Percentiles rank a stretch among this genome's conserved stretches.
Conservation (phyloP, 2,797 vertebrate genomes). For the Delichon dasypus region DNA sequence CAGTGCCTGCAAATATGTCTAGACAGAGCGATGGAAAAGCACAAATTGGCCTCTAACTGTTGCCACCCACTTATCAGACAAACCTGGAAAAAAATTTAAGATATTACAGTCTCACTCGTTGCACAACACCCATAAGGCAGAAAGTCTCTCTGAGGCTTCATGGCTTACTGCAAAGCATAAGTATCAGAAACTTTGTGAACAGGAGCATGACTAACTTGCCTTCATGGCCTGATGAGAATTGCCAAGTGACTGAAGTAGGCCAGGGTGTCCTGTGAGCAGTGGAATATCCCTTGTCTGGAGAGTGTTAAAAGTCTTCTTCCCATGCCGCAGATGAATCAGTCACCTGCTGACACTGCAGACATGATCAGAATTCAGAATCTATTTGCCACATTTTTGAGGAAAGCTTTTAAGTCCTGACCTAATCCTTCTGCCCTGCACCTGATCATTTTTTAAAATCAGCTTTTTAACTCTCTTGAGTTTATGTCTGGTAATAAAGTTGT, state of each 20-base stretch:
- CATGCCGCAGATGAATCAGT: conserved; percentile 28
- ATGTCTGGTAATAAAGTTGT: not conserved
- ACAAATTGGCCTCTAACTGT: conserved; percentile 37
- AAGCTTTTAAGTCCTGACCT: conserved; percentile 37
- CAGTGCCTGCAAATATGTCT: conserved; percentile 42
- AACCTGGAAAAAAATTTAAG: conserved; percentile 51
- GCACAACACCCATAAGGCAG: not conserved
- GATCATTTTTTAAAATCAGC: not conserved
- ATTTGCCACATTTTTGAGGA: conserved; percentile 28
- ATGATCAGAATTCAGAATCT: not conserved
- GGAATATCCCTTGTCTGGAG: not conserved
- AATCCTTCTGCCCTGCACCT: not conserved
- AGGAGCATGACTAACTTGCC: not conserved
- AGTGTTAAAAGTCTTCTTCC: conserved; percentile 15
- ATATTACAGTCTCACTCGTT: not conserved
- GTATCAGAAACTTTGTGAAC: not conserved
- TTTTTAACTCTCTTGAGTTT: not conserved
- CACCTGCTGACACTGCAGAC: not conserved
- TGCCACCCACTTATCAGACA: conserved; percentile 47
- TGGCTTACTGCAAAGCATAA: not conserved
- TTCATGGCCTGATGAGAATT: conserved; percentile 13
- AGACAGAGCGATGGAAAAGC: conserved; percentile 51
- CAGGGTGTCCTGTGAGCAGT: not conserved
- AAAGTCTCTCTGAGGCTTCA: not conserved
- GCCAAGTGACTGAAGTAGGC: conserved; percentile 7